Evolutionary conservation across 53 echinoderm and acorn worm species (phyloP), one percentile per base, ranked within the genome.

Genomic region (Actinopyga echinites): DNA sequence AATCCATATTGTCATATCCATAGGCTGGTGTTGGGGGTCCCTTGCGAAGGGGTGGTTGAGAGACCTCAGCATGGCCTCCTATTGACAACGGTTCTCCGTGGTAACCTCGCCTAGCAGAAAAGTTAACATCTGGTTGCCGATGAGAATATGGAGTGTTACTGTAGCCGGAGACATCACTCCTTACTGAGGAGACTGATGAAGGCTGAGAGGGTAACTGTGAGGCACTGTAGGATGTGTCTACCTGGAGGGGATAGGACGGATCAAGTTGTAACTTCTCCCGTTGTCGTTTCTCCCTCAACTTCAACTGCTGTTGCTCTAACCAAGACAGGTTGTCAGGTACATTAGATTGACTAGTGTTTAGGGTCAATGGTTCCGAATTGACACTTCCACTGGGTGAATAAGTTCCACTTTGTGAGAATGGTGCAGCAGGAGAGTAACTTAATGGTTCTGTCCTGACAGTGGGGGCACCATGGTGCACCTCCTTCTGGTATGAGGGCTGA

Each of bases 221-320:
- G 20, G 62, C 62, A 61, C 13, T 60, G 63, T 24, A 62, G 81
- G 42, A 38, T 5, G 81, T 80, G 21, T 80, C 81, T 10, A 80
- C 81, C 32, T 60, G 62, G 8, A 80, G 63, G 8, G 81, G 81
- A 37, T 80, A 36, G n/a, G 81, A 80, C 10, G 81, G 81, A 44
- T 80, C 81, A 22, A 60, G 22, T 62, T 37, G 60, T 25, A 80
- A 24, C 62, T 61, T 80, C 63, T 80, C 81, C 1, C 81, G 60
- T 2, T 69, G 53, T 75, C 75, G 84, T 67, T 64, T 88, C 77
- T 92, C 85, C 17, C 82, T 84, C 28, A 92, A 75, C 69, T 90
- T 88, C 59, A 82, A 68, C 68, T 95, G 95, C 34, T 95, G 92
- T 12, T 90, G 82, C 24, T 92, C 88, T 21, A 95, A 84, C 95